Percentiles rank a stretch among this genome's conserved stretches.
Conservation (phyloP, 1,140 invertebrate genomes). For the Drosophila rhopaloa region DNA sequence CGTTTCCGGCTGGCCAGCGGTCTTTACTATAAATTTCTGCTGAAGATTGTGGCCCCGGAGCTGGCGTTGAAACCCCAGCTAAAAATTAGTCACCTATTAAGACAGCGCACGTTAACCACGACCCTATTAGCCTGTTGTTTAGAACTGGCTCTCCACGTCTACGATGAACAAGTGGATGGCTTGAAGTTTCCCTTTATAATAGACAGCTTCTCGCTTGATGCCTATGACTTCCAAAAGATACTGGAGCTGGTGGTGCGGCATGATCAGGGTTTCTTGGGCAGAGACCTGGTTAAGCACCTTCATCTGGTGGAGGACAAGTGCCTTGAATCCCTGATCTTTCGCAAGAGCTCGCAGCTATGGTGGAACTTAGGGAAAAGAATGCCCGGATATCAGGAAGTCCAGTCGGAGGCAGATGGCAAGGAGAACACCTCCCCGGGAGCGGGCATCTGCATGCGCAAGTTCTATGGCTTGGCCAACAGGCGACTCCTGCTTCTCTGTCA, state of each 20-base stretch:
- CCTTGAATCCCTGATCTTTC: slow-evolving; percentile 96
- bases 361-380: slow-evolving; percentile 86
- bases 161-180: slow-evolving; percentile 87
- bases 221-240: slow-evolving; percentile 97
- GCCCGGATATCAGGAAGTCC: slow-evolving; percentile 88
- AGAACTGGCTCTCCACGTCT: slow-evolving; percentile 96
- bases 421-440: slow-evolving; percentile 25
- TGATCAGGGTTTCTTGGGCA: slow-evolving; percentile 93
- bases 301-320: slow-evolving; percentile 97
- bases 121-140: slow-evolving; percentile 96
- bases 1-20: slow-evolving; percentile 37
- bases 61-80: slow-evolving; percentile 88
- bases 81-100: slow-evolving; percentile 88
- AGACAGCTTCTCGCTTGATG: slow-evolving; percentile 91
- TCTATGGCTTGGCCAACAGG: slow-evolving; percentile 95
- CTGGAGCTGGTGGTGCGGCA: slow-evolving; percentile 96
- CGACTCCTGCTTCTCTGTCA: slow-evolving; percentile 95
- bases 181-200: slow-evolving; percentile 95
- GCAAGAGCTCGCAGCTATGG: slow-evolving; percentile 94
- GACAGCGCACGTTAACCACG: slow-evolving; percentile 90
- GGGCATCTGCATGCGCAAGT: slow-evolving; percentile 86
- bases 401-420: slow-evolving; percentile 67
- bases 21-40: slow-evolving; percentile 94
- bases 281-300: slow-evolving; percentile 97
- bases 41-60: slow-evolving; percentile 93